Base-by-base conservation (phyloP, 1,140 invertebrate genomes). In the Atta cephalotes region DNA sequence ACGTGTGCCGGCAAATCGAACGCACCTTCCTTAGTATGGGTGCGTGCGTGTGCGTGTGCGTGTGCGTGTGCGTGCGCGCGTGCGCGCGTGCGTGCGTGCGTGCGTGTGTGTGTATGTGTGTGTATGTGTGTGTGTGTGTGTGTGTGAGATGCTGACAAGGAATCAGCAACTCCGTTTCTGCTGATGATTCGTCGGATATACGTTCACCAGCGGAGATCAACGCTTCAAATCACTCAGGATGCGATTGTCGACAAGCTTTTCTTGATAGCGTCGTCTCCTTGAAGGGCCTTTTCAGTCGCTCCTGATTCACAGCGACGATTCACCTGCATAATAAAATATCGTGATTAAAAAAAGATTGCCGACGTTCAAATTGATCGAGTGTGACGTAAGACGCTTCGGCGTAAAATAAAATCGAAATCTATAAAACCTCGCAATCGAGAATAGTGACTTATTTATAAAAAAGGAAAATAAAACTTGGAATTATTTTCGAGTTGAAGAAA, bases 251-350 rank as follows among this genome's bases (percentile, higher is more conserved):
- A 58, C 3, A n/a, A 10, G 49, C 21, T 68, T 58, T 85, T 39
- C 49, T 79, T 58, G 58, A 6, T 10, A 53, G 14, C 12, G 18
- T 66, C 21, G 14, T 77, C 10, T 45, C 74, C 49, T 78, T 77
- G 74, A 56, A 58, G 4, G n/a, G 1, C 60, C 74, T 79, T 79
- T 85, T 58, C 56, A 56, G 14, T 84, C 14, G 18, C 56, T 45
- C 72, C 49, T 85, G 31, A 79, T 65, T 76, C 28, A 6, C 81
- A 53, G 39, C 49, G 60, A 85, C 28, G 28, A 66, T 85, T 65
- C 62, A 77, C 63, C 76, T 77, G 60, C 53, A 49, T 2, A 39
- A 31, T 25, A 6, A 53, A 84, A 84, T 63, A 7, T 85, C 35
- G 10, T 25, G 12, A 56, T 79, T 79, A 79, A 85, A 66, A 66